A percentile compares a stretch with the other conserved stretches of the same genome.
These are phyloP conservation scores for Cyrtodaria siliqua DNA, from an alignment of 2,888 invertebrate genomes.

Conservation along the genomic window DNA sequence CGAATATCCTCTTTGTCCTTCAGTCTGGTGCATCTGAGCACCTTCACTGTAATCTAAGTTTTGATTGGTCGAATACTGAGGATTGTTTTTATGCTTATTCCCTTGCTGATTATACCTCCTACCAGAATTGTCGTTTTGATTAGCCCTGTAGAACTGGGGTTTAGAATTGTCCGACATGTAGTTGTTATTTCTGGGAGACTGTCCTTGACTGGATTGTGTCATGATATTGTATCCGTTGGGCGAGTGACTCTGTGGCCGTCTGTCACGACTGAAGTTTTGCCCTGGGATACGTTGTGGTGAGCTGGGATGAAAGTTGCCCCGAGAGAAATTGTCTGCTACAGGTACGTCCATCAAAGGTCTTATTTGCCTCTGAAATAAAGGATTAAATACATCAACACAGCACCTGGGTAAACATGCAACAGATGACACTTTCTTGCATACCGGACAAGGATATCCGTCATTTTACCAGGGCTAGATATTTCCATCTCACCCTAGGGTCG, in stretches of 20 bases:
- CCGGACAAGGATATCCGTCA: too few relatives aligned
- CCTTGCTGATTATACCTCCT: conserved; percentile 5
- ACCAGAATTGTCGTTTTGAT: conserved; percentile 44
- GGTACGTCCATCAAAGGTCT: not conserved
- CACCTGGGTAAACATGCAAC: too few relatives aligned
- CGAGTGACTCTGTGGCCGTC: conserved; percentile 18
- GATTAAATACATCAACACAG: too few relatives aligned
- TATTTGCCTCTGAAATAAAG: not conserved
- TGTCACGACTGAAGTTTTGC: conserved; percentile 14
- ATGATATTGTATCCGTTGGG: conserved; percentile 14
- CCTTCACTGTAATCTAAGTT: conserved; percentile 3
- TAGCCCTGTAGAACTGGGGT: conserved; percentile 24
- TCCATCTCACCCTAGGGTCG: too few relatives aligned
- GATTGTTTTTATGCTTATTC: conserved; percentile 1
- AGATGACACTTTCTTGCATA: too few relatives aligned
- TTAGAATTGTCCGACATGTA: conserved; percentile 5
- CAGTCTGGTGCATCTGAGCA: not conserved
- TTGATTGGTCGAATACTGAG: conserved; percentile 5
- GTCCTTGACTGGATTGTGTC: conserved; percentile 8
- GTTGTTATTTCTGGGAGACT: conserved; percentile 8
- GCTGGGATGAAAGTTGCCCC: conserved; percentile 5
- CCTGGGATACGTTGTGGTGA: conserved; percentile 19
- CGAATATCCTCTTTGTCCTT: conserved; percentile 12
- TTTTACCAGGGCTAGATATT: too few relatives aligned
- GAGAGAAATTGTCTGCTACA: not conserved